Evolutionary conservation across 2,797 vertebrate species (phyloP), one percentile per base, ranked within the genome.

Genomic region (Balearica regulorum): DNA sequence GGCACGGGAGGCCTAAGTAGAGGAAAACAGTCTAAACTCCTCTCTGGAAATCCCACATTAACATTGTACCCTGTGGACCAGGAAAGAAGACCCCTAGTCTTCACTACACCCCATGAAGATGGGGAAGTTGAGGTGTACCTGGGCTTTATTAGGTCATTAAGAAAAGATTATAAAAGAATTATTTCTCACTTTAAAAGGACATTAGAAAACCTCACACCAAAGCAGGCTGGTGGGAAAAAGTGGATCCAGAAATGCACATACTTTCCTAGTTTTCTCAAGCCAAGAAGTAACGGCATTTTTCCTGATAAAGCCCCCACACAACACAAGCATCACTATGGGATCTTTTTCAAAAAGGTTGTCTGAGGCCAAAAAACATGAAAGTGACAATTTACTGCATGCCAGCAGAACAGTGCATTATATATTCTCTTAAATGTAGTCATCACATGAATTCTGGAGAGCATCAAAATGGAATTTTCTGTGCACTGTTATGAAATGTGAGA

Each of bases 401-500:
- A 93, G 77, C 57, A 87, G 55, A 88, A 65, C 20, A 72, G 43
- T 16, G 44, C 46, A 37, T 57, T 71, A 58, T 39, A 82, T 79
- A 54, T 57, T 53, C 80, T 87, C 81, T 43, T 90, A 87, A 83
- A 66, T 28, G 60, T 48, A 57, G 76, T 76, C 70, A 93, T 49
- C 1, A 1, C 65, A 88, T 14, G 37, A 94, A 91, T 83, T 90
- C 73, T 78, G 77, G 41, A 88, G 78, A 94, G 91, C 65, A 86
- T 49, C 19, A 61, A 75, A 75, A 80, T 6, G 26, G 57, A 94
- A 94, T 85, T 91, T 70, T 83, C 73, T 55, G 44, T 37, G 44
- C 49, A 48, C 61, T 94, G 93, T 91, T 97, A 87, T 91, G 95
- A 96, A 96, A 97, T 79, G 61, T 6, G 82, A 96, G 76, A 96